Evolutionary conservation across 2,888 invertebrate genomes (phyloP).

Genomic region (Panopea generosa): DNA sequence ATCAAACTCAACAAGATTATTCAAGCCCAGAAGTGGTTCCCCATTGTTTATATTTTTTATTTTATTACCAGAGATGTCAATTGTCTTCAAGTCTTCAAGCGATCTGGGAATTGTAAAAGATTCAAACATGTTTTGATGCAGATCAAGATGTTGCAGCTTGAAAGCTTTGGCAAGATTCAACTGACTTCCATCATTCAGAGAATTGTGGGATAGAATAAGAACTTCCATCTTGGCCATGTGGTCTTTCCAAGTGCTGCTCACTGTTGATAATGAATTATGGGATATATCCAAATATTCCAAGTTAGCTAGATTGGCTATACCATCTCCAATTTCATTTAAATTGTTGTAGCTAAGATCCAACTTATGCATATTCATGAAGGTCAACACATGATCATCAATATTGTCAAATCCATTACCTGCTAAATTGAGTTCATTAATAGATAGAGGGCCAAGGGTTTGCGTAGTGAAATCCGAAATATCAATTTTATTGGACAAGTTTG

Average conservation of each 20-base stretch:
- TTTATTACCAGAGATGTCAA: slow-evolving; percentile 55
- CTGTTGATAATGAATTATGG: slow-evolving; percentile 58
- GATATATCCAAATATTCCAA: slow-evolving; percentile 62
- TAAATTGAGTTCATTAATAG: slow-evolving; percentile 60
- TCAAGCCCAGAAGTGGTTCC: slow-evolving; percentile 54
- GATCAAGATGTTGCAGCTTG: slow-evolving; percentile 63
- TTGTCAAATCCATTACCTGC: slow-evolving; percentile 50
- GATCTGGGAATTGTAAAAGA: slow-evolving; percentile 48
- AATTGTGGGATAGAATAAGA: slow-evolving; percentile 71
- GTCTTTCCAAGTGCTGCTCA: slow-evolving; percentile 57
- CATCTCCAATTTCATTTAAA: slow-evolving; percentile 45
- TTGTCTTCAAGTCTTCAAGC: slow-evolving; percentile 43
- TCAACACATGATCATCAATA: slow-evolving; percentile 41
- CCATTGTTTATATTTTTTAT: slow-evolving; percentile 43
- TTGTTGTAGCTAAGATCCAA: slow-evolving; percentile 69
- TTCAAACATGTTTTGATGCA: slow-evolving; percentile 67
- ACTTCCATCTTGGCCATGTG: slow-evolving; percentile 63
- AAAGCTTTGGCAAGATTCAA: slow-evolving; percentile 51
- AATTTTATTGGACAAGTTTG: slow-evolving; percentile 55
- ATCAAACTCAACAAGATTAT: slow-evolving; percentile 46
- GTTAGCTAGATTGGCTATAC: slow-evolving; percentile 53
- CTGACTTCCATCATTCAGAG: slow-evolving; percentile 49
- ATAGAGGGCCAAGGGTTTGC: slow-evolving; percentile 45
- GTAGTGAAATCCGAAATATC: slow-evolving; percentile 31
- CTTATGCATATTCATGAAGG: slow-evolving; percentile 62